phyloP scores from a whole-genome alignment of 2,113 vertebrate genomes.

The Malurus elegans region DNA sequence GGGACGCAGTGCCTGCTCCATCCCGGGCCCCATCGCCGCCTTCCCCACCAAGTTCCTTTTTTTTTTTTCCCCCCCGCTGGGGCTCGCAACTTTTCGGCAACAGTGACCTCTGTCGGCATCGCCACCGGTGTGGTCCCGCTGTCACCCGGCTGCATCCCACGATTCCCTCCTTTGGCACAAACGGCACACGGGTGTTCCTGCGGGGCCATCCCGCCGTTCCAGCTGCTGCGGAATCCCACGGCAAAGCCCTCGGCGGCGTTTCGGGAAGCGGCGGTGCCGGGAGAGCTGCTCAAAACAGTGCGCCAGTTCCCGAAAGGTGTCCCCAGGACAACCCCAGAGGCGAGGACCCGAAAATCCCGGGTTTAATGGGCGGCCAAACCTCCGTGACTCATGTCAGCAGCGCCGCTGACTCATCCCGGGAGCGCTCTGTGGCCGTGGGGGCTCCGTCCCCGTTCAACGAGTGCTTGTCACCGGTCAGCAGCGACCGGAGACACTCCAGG shows the following conservation, averaged over 20 bases:
- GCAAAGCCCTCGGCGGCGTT: background rate
- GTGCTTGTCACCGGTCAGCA: background rate
- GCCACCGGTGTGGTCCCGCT: fast-evolving
- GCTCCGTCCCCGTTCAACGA: background rate
- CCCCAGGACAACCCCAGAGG: conserved; percentile 55
- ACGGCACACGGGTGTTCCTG: fast-evolving
- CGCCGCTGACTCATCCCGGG: conserved; percentile 26
- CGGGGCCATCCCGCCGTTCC: background rate
- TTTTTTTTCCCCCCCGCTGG: background rate
- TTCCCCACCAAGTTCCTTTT: background rate
- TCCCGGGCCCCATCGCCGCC: background rate
- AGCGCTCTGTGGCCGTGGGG: background rate
- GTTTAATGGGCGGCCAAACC: conserved; percentile 25
- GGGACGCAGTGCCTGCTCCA: background rate
- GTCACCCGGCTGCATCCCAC: fast-evolving
- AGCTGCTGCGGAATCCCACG: background rate
- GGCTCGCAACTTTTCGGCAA: background rate
- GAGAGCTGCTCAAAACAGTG: conserved; percentile 25
- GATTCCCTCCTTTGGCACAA: fast-evolving
- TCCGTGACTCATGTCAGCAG: conserved; percentile 58
- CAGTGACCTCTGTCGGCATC: conserved; percentile 50
- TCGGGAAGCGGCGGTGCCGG: background rate
- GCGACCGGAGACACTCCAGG: background rate
- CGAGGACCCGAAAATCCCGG: background rate
- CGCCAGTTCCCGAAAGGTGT: conserved; percentile 58